phyloP scores from a whole-genome alignment of 2,888 invertebrate genomes.

The Volucella zonaria region DNA sequence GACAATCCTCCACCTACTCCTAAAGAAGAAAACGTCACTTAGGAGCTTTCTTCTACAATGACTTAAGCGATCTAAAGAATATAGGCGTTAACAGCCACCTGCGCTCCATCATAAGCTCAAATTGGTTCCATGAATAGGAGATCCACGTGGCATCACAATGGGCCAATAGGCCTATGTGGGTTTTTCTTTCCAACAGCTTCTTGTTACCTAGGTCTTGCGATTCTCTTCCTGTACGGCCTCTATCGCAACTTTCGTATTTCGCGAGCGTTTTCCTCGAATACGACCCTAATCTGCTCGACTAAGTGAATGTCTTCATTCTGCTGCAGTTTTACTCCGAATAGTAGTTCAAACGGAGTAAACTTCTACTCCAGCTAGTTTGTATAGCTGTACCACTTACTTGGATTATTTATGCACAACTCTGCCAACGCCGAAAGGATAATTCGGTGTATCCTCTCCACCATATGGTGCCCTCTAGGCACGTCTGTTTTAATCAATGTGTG shows the following conservation, averaged over 20 bases:
- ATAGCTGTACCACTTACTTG: slow-evolving; percentile 16
- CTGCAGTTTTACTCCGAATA: slow-evolving; percentile 11
- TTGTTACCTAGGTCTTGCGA: too few relatives aligned
- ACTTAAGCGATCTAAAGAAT: too few relatives aligned
- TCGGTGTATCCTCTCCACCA: slow-evolving; percentile 30
- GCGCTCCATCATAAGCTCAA: too few relatives aligned
- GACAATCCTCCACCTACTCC: too few relatives aligned
- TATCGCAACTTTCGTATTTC: slow-evolving; percentile 5
- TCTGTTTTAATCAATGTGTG: slow-evolving; percentile 45
- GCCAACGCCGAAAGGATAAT: slow-evolving; percentile 11
- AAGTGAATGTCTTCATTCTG: too few relatives aligned
- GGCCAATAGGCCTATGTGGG: too few relatives aligned
- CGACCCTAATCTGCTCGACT: background rate
- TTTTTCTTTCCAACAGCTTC: too few relatives aligned
- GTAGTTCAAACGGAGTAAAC: slow-evolving; percentile 27
- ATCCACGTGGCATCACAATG: too few relatives aligned
- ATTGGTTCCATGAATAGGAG: too few relatives aligned
- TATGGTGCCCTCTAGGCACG: slow-evolving; percentile 51
- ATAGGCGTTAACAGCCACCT: too few relatives aligned
- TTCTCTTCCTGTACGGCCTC: slow-evolving; percentile 14
- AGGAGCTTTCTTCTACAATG: too few relatives aligned
- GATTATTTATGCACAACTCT: slow-evolving; percentile 8
- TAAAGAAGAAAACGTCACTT: too few relatives aligned
- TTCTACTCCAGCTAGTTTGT: slow-evolving; percentile 36
- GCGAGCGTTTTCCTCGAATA: background rate